phyloP scores from a whole-genome alignment of 1,140 invertebrate species.

The Nylanderia fulva region DNA sequence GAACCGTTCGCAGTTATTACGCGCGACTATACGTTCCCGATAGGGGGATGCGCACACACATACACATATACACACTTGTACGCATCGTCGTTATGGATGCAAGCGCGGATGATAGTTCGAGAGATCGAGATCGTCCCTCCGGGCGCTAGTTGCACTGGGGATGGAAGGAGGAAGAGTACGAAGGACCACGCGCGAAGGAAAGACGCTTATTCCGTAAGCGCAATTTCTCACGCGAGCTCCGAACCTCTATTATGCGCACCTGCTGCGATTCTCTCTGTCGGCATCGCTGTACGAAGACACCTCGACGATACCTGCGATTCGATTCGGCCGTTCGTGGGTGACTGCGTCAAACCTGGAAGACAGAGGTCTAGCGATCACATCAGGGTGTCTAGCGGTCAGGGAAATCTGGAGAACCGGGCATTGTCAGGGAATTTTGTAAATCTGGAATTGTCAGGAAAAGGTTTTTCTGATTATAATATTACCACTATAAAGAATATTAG shows the following conservation, averaged over 20 bases:
- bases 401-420: no score
- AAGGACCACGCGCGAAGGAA: slow-evolving; percentile 25
- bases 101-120: slow-evolving; percentile 65
- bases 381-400: no score
- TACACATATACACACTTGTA: slow-evolving; percentile 30
- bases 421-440: no score
- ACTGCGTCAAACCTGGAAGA: not conserved
- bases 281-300: not conserved
- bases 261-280: slow-evolving; percentile 6
- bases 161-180: not conserved
- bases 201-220: slow-evolving; percentile 49
- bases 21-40: slow-evolving; percentile 64
- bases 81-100: slow-evolving; percentile 54
- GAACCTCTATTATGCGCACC: slow-evolving; percentile 51
- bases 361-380: no score
- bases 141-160: slow-evolving; percentile 37
- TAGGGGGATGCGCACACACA: slow-evolving; percentile 26
- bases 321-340: slow-evolving; percentile 29
- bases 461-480: no score
- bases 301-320: no score
- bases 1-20: slow-evolving; percentile 74
- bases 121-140: slow-evolving; percentile 69
- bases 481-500: no score
- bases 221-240: slow-evolving; percentile 61
- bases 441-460: no score